Evolutionary conservation across 2,888 invertebrate genomes (phyloP).

Genomic region (Carterocephalus palaemon): DNA sequence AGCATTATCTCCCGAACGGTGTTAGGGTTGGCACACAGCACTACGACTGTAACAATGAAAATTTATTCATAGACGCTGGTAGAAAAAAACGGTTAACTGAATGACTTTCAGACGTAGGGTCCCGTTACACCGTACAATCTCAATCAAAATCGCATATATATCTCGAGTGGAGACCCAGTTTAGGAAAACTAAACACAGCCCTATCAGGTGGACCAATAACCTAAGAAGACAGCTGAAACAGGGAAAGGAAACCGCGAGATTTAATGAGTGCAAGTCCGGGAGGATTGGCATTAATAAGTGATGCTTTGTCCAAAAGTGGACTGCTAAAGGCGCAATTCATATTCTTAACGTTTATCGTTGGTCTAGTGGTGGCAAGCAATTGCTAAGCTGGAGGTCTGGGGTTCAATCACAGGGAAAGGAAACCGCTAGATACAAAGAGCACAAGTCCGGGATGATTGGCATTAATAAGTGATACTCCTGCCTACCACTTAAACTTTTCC

Average conservation of each 20-base stretch:
- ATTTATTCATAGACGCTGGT: neutral
- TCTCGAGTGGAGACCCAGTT: neutral
- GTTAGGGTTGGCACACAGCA: slow-evolving; percentile 93
- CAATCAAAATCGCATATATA: neutral
- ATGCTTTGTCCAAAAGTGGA: too few species aligned
- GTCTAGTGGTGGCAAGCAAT: too few species aligned
- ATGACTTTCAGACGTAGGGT: neutral
- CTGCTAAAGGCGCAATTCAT: too few species aligned
- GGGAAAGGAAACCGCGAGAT: neutral
- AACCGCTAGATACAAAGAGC: too few species aligned
- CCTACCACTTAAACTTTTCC: too few species aligned
- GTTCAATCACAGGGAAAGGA: too few species aligned
- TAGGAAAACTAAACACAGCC: neutral
- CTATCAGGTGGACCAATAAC: neutral
- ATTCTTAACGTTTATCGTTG: too few species aligned
- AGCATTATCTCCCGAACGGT: slow-evolving; percentile 95
- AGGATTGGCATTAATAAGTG: too few species aligned
- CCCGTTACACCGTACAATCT: neutral
- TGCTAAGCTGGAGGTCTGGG: too few species aligned
- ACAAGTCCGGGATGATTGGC: too few species aligned
- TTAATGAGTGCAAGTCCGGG: neutral
- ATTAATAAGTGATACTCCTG: too few species aligned
- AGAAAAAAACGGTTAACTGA: neutral
- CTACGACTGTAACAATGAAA: slow-evolving; percentile 88
- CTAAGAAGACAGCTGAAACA: neutral